Base-by-base conservation (phyloP, 92 coral and sea anemone genomes). In the Chrysogorgia sp. region DNA sequence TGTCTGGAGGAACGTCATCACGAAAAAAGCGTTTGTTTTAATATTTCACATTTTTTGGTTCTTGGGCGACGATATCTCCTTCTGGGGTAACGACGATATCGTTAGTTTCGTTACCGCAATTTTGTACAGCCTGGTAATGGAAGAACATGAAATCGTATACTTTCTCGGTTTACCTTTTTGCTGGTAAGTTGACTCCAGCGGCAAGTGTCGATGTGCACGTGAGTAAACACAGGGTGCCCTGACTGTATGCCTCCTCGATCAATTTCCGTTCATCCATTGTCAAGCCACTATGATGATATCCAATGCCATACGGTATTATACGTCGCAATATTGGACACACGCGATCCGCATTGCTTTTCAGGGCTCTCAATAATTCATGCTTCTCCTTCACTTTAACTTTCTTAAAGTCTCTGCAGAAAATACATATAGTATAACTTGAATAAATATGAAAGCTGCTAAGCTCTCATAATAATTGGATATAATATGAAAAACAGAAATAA, bases 141-240 rank as follows among this genome's bases (percentile, higher is more conserved):
- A n/a, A n/a, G n/a, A n/a, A n/a, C 26, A 26, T 37, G 43, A 37
- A 4, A 37, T 37, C 12, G 9, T 5, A 12, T 56, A 23, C 20
- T 10, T 56, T 2, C 24, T 13, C 25, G 19, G 0, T 79, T 58
- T 59, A 94, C 98, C 98, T 91, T 82, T 94, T 94, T 17, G 98
- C 98, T 2, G 98, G 98, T 20, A 94, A 84, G 69, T 94, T 94
- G 45, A 94, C 98, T 14, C 98, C 98, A 1, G 98, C 98, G 21
- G 98, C 98, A 10, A 94, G 86, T 7, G 98, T 94, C n/a, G 98
- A 94, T 9, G 98, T 94, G 30, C 98, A 94, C 5, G 97, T 91
- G 30, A 94, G 88, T 21, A 85, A 85, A 77, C 92, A 94, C 25
- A 94, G 70, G 24, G 88, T 88, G 23, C 98, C 98, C 50, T 89